phyloP scores from a whole-genome alignment of 2,797 vertebrate species.

The Melopsittacus undulatus region DNA sequence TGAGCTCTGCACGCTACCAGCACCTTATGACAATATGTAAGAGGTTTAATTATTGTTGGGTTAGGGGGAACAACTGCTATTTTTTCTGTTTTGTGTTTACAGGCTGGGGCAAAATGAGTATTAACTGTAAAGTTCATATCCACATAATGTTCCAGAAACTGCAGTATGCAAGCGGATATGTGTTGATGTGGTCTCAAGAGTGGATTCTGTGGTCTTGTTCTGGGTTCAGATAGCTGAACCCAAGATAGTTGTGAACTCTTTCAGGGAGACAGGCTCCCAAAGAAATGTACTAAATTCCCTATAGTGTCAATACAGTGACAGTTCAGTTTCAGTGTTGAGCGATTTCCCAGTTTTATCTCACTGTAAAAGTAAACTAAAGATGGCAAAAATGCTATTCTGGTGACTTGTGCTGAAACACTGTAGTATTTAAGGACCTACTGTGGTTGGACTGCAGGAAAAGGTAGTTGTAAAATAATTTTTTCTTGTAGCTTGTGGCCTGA shows the following conservation, averaged over 20 bases:
- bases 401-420: not conserved
- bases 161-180: not conserved
- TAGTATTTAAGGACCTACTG: not conserved
- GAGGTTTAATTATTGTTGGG: conserved; percentile 22
- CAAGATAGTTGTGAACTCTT: not conserved
- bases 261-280: not conserved
- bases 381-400: not conserved
- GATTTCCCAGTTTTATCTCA: not conserved
- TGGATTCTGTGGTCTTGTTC: not conserved
- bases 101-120: not conserved
- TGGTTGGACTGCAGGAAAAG: not conserved
- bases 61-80: not conserved
- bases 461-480: not conserved
- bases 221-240: not conserved
- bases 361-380: not conserved
- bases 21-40: conserved; percentile 96
- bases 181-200: not conserved
- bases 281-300: not conserved
- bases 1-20: conserved; percentile 93
- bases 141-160: not conserved
- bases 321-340: not conserved
- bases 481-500: not conserved
- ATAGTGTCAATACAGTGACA: not conserved
- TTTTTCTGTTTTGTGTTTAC: not conserved
- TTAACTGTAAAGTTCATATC: not conserved